Percentiles rank a stretch among this genome's conserved stretches.
These are phyloP conservation scores for Ammodytes marinus DNA, from an alignment of 2,113 vertebrate species.

Conservation along the genomic window DNA sequence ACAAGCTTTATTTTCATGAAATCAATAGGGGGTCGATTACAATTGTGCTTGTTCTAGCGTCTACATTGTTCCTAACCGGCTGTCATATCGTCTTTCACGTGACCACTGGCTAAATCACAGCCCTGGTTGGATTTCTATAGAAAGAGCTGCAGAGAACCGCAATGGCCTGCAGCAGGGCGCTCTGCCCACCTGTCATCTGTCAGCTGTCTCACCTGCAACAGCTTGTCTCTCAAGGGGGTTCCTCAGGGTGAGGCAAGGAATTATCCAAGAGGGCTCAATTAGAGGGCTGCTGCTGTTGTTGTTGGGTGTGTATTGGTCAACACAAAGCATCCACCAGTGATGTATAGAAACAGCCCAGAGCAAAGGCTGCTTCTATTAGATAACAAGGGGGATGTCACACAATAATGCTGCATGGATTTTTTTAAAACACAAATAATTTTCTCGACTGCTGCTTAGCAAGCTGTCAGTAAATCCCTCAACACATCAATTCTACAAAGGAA, in stretches of 20 bases:
- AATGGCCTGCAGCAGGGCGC: slow-evolving; percentile 12
- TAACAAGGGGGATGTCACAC: background rate
- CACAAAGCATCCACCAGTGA: background rate
- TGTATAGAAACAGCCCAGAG: slow-evolving; percentile 4
- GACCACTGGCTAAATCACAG: slow-evolving; percentile 10
- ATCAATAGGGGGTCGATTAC: background rate
- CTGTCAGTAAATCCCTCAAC: background rate
- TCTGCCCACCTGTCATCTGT: slow-evolving; percentile 60
- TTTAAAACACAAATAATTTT: background rate
- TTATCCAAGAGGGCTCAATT: slow-evolving; percentile 34
- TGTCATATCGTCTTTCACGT: slow-evolving; percentile 21
- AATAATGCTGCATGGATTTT: background rate
- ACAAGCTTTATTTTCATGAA: background rate
- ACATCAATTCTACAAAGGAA: slow-evolving; percentile 13
- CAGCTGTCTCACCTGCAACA: slow-evolving; percentile 48
- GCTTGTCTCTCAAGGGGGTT: slow-evolving; percentile 38
- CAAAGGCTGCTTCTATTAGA: background rate
- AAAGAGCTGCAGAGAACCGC: slow-evolving; percentile 11
- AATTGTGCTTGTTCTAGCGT: background rate
- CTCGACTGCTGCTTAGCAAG: background rate
- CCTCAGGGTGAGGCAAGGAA: slow-evolving; percentile 10
- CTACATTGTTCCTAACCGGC: background rate
- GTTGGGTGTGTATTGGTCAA: slow-evolving; percentile 19
- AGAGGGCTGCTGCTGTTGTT: slow-evolving; percentile 11
- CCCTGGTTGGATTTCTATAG: slow-evolving; percentile 25